phyloP scores from a whole-genome alignment of 2,888 invertebrate genomes.

The Drosophila flavopinicola region DNA sequence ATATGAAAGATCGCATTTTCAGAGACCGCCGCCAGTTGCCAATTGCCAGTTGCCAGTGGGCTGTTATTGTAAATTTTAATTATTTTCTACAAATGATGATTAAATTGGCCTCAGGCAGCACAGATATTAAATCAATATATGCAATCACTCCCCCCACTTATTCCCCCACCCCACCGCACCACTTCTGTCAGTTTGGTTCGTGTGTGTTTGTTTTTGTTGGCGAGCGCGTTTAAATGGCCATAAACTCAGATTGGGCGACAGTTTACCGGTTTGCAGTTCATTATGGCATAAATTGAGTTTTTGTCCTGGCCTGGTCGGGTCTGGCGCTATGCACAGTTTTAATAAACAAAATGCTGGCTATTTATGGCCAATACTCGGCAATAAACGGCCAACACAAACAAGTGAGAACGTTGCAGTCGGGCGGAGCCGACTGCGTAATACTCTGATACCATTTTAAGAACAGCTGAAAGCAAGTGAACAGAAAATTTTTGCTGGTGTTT shows the following conservation, averaged over 20 bases:
- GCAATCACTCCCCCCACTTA: conserved; percentile 13
- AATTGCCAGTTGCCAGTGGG: conserved; percentile 20
- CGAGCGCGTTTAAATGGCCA: conserved; percentile 63
- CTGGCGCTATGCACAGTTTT: conserved; percentile 31
- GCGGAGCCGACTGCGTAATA: no score
- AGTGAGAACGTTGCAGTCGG: no score
- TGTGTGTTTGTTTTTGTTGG: conserved; percentile 24
- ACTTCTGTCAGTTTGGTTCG: background rate
- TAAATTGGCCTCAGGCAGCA: conserved; percentile 75
- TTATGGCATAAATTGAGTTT: conserved; percentile 75
- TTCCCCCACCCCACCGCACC: background rate
- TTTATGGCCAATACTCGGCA: conserved; percentile 35
- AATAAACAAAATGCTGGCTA: conserved; percentile 46
- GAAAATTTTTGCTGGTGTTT: no score
- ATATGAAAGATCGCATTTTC: conserved; percentile 14
- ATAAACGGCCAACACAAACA: conserved; percentile 16
- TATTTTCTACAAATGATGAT: conserved; percentile 81
- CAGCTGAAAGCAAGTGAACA: no score
- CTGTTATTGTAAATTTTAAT: conserved; percentile 76
- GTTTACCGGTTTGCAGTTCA: conserved; percentile 79
- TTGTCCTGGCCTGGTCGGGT: conserved; percentile 52
- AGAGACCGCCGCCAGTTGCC: conserved; percentile 9
- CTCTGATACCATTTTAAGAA: no score
- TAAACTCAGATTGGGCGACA: conserved; percentile 66
- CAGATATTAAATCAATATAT: conserved; percentile 78